phyloP scores from a whole-genome alignment of 2,888 invertebrate species.

The Ypsolopha scabrella region DNA sequence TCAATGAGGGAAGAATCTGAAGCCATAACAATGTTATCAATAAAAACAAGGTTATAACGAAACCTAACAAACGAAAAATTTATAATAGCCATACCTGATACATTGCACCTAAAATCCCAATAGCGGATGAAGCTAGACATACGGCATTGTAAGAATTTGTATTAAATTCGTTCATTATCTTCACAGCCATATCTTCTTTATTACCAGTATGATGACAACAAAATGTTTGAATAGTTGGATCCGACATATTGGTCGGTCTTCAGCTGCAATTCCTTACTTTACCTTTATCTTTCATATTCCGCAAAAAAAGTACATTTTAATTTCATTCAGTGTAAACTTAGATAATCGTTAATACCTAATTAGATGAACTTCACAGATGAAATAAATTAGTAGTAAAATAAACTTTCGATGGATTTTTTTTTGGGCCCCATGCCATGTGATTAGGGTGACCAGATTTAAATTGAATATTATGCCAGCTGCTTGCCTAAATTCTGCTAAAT shows the following conservation, averaged over 20 bases:
- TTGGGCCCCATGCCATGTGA: too few species aligned
- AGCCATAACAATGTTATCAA: slow-evolving; percentile 1
- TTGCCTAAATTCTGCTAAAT: too few species aligned
- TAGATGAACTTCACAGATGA: too few species aligned
- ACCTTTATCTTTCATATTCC: too few species aligned
- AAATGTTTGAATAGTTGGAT: slow-evolving; percentile 87
- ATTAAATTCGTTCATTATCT: slow-evolving; percentile 79
- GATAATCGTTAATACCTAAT: too few species aligned
- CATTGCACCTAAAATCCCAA: slow-evolving; percentile 80
- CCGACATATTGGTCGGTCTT: slow-evolving; percentile 70
- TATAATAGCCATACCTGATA: slow-evolving; percentile 73
- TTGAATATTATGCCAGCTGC: too few species aligned
- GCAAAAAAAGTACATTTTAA: too few species aligned
- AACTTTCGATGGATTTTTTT: too few species aligned
- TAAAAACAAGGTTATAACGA: slow-evolving; percentile 4
- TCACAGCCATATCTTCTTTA: slow-evolving; percentile 73
- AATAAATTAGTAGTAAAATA: too few species aligned
- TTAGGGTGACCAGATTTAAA: too few species aligned
- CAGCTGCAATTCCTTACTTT: too few species aligned
- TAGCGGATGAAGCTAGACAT: slow-evolving; percentile 77
- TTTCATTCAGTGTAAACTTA: too few species aligned
- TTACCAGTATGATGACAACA: slow-evolving; percentile 79
- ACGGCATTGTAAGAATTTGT: slow-evolving; percentile 80
- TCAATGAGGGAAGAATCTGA: slow-evolving; percentile 73
- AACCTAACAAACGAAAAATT: neutral